Percentiles rank a stretch among this genome's conserved stretches.
phyloP scores from a whole-genome alignment of 2,888 invertebrate species.

The Scaeva pyrastri region DNA sequence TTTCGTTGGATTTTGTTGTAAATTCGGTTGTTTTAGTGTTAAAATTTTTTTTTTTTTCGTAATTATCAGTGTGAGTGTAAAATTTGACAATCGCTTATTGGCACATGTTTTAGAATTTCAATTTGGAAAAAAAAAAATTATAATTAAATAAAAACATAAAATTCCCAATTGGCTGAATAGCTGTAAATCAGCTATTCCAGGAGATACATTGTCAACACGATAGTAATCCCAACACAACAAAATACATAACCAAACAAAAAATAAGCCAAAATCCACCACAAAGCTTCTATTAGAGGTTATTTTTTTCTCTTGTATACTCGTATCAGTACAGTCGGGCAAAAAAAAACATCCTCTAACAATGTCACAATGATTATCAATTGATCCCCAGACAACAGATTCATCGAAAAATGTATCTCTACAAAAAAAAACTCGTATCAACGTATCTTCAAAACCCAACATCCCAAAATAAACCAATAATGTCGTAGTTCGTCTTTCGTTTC shows the following conservation, averaged over 20 bases:
- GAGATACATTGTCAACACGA: not conserved
- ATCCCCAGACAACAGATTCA: constrained; percentile 51
- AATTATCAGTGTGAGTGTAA: too few species aligned
- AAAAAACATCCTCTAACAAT: constrained; percentile 16
- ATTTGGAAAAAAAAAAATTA: too few species aligned
- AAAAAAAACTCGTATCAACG: constrained; percentile 29
- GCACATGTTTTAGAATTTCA: too few species aligned
- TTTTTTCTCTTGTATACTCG: constrained; percentile 7
- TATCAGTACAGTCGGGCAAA: not conserved
- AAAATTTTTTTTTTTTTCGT: too few species aligned
- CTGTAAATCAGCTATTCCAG: not conserved
- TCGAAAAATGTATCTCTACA: constrained; percentile 9
- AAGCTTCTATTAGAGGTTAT: constrained; percentile 38
- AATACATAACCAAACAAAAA: not conserved
- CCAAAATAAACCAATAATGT: not conserved
- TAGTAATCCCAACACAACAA: not conserved
- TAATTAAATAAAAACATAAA: not conserved
- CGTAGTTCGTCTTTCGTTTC: not conserved
- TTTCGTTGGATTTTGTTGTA: too few species aligned
- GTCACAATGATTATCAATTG: constrained; percentile 38
- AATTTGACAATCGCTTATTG: too few species aligned
- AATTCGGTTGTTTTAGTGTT: too few species aligned
- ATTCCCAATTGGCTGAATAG: not conserved
- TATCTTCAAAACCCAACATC: not conserved
- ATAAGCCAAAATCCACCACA: constrained; percentile 4